Conservation (phyloP, 1,140 invertebrate genomes). For the Drosophila ambigua region DNA sequence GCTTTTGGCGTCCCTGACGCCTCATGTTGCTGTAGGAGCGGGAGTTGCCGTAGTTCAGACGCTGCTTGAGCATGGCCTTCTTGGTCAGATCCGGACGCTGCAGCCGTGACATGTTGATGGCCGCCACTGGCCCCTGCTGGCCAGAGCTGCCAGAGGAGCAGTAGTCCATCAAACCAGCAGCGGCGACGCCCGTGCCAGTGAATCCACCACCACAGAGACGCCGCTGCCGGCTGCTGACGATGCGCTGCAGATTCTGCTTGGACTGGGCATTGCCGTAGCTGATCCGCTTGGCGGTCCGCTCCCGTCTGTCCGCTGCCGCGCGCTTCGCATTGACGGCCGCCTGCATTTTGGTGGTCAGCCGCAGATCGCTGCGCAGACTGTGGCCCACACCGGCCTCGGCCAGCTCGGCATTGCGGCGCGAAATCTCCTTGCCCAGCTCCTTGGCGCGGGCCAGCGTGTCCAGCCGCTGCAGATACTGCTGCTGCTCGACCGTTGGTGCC, state of each 20-base stretch:
- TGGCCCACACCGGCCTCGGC: slow-evolving; percentile 30
- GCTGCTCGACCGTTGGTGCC: slow-evolving; percentile 23
- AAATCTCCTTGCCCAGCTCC: slow-evolving; percentile 66
- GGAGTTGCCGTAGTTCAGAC: slow-evolving; percentile 50
- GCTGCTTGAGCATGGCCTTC: slow-evolving; percentile 42
- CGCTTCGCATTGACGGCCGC: slow-evolving; percentile 42
- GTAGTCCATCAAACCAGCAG: too few species aligned
- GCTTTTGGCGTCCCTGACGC: neutral
- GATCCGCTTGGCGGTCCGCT: slow-evolving; percentile 65
- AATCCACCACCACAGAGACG: neutral
- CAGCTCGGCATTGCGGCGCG: slow-evolving; percentile 57
- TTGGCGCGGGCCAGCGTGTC: slow-evolving; percentile 55
- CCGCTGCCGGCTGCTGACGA: slow-evolving; percentile 14
- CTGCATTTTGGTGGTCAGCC: slow-evolving; percentile 47
- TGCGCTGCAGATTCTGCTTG: slow-evolving; percentile 61
- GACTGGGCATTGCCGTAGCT: slow-evolving; percentile 73
- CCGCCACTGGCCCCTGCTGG: neutral
- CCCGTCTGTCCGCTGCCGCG: slow-evolving; percentile 51
- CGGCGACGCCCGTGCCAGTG: neutral
- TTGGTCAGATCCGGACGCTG: slow-evolving; percentile 28
- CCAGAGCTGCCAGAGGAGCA: neutral
- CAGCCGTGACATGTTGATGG: slow-evolving; percentile 1
- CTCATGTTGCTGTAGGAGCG: slow-evolving; percentile 44
- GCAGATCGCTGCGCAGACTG: slow-evolving; percentile 40
- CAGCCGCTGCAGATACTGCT: slow-evolving; percentile 41